Evolutionary conservation across 2,888 invertebrate genomes (phyloP), one percentile per base, ranked within the genome.

Genomic region (Acanthopleura granulata): DNA sequence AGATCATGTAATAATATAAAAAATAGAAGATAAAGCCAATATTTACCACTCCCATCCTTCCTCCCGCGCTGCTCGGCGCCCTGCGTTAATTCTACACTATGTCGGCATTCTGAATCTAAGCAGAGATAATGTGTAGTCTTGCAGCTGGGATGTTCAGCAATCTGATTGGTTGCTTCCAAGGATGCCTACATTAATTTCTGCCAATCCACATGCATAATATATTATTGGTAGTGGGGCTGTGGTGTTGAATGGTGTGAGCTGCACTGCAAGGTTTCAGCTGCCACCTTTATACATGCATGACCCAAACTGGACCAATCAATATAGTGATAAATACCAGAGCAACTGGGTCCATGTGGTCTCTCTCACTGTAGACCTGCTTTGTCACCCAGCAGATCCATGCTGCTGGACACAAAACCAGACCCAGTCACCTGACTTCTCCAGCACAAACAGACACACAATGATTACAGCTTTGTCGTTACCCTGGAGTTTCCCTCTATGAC

Each of bases 11-110:
- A 22, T n/a, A 57, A n/a, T 18, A 57, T 9, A 22, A 57, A 57
- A 57, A 57, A 57, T n/a, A n/a, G 22, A 22, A 57, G 22, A 57
- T n/a, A n/a, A 27, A 66, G 29, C 25, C 16, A 27, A 66, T 66
- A 66, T 66, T 66, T 66, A 66, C 66, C 66, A 66, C 66, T 66
- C 66, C 66, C 66, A 66, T 66, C 66, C 66, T 66, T 27, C 29
- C 66, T 27, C 22, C 66, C 22, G 66, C 66, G 66, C 66, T 16
- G 25, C 25, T 27, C 66, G 25, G 66, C 66, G 66, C 66, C 22
- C 22, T 25, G 25, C 66, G 66, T 27, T 66, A 6, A 66, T 66
- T 66, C 66, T 66, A 22, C 29, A 16, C 66, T 66, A 66, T 66
- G 66, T 66, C 66, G 66, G 66, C 66, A 66, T 66, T 66, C 66